phyloP scores from a whole-genome alignment of 2,888 invertebrate genomes.

The Amaurobius ferox region DNA sequence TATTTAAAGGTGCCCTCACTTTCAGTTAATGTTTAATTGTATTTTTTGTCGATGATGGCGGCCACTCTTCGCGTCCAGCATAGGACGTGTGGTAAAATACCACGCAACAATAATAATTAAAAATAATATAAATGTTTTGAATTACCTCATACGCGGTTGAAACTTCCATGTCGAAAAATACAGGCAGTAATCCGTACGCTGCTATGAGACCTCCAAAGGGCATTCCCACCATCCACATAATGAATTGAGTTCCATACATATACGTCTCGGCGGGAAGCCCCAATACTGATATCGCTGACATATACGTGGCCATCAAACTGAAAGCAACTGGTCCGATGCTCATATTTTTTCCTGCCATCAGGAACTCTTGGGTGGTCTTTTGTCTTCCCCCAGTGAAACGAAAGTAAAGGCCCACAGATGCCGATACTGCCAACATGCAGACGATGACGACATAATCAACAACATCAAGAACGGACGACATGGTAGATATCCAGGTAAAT shows the following conservation, averaged over 20 bases:
- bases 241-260: constrained; percentile 87
- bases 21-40: no score
- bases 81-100: no score
- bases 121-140: no score
- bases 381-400: constrained; percentile 90
- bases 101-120: no score
- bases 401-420: constrained; percentile 86
- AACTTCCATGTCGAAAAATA: constrained; percentile 88
- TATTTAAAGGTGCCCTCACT: no score
- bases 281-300: constrained; percentile 84
- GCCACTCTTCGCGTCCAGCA: no score
- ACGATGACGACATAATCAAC: constrained; percentile 54
- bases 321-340: constrained; percentile 88
- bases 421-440: constrained; percentile 52
- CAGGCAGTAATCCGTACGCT: constrained; percentile 87
- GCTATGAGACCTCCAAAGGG: constrained; percentile 86
- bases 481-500: neutral
- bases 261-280: constrained; percentile 93
- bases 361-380: constrained; percentile 83
- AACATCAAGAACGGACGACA: constrained; percentile 23
- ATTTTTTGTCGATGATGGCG: no score
- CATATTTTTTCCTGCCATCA: constrained; percentile 89
- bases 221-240: constrained; percentile 86
- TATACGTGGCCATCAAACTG: constrained; percentile 94
- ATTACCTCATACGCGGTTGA: constrained; percentile 82